Percentiles rank a stretch among this genome's conserved stretches.
phyloP scores from a whole-genome alignment of 1,140 invertebrate species.

The Telenomus remus region DNA sequence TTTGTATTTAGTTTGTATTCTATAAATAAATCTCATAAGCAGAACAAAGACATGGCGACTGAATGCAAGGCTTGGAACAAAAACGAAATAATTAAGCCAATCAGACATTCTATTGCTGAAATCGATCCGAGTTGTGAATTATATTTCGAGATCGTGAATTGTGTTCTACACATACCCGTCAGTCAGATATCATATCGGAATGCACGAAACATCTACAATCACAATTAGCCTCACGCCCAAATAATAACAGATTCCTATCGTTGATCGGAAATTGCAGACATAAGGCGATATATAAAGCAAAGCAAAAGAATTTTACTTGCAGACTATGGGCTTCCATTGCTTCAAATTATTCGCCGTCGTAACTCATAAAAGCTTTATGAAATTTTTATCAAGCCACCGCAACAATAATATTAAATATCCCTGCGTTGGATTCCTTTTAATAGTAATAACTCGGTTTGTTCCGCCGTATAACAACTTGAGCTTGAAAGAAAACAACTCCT shows the following conservation, averaged over 20 bases:
- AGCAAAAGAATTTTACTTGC: constrained; percentile 23
- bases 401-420: constrained; percentile 30
- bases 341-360: constrained; percentile 14
- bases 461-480: constrained; percentile 19
- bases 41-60: constrained; percentile 9
- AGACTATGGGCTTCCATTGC: not conserved
- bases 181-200: constrained; percentile 27
- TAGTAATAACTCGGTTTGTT: constrained; percentile 29
- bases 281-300: not conserved
- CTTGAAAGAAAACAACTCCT: constrained; percentile 28
- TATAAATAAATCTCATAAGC: constrained; percentile 8
- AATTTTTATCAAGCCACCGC: constrained; percentile 20
- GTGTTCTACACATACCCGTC: constrained; percentile 18
- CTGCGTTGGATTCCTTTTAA: constrained; percentile 30
- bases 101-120: constrained; percentile 30
- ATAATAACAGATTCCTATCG: constrained; percentile 16
- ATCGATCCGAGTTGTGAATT: constrained; percentile 32
- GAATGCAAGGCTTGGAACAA: constrained; percentile 7
- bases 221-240: constrained; percentile 15
- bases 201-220: constrained; percentile 32
- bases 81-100: constrained; percentile 43
- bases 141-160: constrained; percentile 30
- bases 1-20: constrained; percentile 8
- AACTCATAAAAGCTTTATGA: constrained; percentile 12
- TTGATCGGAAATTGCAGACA: constrained; percentile 17